Conservation (phyloP, 92 coral and sea anemone species). For the Nematostella vectensis region DNA sequence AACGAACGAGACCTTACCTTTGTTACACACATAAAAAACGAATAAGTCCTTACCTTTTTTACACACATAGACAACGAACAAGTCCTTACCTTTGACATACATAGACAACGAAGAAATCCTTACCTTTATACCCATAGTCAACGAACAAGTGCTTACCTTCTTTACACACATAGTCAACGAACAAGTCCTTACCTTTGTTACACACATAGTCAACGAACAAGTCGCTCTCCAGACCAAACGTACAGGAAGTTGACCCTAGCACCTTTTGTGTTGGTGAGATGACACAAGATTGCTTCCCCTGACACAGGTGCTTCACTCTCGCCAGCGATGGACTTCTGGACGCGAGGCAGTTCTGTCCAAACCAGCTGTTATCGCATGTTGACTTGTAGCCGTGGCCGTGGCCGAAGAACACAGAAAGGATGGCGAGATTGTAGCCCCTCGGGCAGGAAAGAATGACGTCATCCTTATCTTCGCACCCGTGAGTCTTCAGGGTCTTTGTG, state of each 20-base stretch:
- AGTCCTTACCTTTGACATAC: no score
- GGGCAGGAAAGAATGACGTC: slow-evolving; percentile 21
- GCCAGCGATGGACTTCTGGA: background rate
- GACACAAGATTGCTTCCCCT: slow-evolving; percentile 22
- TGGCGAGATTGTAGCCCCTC: slow-evolving; percentile 24
- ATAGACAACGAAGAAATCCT: no score
- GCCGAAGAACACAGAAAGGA: slow-evolving; percentile 29
- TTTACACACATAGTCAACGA: no score
- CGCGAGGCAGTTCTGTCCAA: slow-evolving; percentile 41
- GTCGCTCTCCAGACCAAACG: slow-evolving; percentile 44
- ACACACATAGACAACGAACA: no score
- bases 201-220: slow-evolving; percentile 37
- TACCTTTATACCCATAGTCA: no score
- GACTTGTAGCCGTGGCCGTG: slow-evolving; percentile 43
- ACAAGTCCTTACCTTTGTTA: slow-evolving; percentile 21
- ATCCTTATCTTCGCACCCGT: slow-evolving; percentile 37
- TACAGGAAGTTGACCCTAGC: slow-evolving; percentile 45
- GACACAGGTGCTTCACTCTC: slow-evolving; percentile 44
- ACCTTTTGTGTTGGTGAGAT: slow-evolving; percentile 32
- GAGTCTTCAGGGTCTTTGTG: slow-evolving; percentile 4
- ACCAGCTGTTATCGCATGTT: slow-evolving; percentile 30
- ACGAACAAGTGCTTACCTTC: no score
- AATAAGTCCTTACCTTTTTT: no score
- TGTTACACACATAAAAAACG: no score
- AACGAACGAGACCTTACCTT: no score